phyloP scores from a whole-genome alignment of 2,888 invertebrate species.

The Lomographa bimaculata region DNA sequence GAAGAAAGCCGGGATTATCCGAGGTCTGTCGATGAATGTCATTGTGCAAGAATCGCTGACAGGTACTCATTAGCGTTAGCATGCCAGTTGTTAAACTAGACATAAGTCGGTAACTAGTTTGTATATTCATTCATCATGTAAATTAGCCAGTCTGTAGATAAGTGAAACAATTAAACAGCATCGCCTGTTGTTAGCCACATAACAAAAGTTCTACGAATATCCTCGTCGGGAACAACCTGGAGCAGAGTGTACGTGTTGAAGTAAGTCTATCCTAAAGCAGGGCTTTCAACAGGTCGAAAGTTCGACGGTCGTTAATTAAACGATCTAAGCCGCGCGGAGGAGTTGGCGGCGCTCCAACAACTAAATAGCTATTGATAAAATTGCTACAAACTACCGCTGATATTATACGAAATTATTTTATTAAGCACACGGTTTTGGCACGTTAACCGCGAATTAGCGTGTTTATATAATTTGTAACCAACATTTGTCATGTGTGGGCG shows the following conservation, averaged over 20 bases:
- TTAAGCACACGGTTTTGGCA: slow-evolving; percentile 46
- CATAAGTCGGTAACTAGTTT: not conserved
- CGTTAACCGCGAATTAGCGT: slow-evolving; percentile 57
- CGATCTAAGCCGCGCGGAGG: slow-evolving; percentile 72
- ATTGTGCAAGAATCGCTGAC: slow-evolving; percentile 13
- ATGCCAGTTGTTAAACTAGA: not conserved
- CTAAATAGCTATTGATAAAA: slow-evolving; percentile 67
- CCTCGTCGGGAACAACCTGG: slow-evolving; percentile 50
- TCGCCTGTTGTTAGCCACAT: slow-evolving; percentile 7
- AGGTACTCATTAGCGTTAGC: not conserved
- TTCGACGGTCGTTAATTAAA: slow-evolving; percentile 81
- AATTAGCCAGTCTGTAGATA: not conserved
- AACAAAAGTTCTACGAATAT: slow-evolving; percentile 41
- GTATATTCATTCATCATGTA: not conserved
- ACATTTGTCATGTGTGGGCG: slow-evolving; percentile 60
- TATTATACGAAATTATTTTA: slow-evolving; percentile 60
- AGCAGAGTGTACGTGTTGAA: slow-evolving; percentile 56
- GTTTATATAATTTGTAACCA: slow-evolving; percentile 51
- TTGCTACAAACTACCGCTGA: slow-evolving; percentile 64
- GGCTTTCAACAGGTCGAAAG: slow-evolving; percentile 81
- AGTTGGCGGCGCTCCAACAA: slow-evolving; percentile 68
- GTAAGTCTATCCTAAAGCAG: slow-evolving; percentile 67
- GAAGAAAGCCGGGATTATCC: too few species aligned
- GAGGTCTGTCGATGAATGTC: slow-evolving; percentile 5
- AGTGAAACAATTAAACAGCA: slow-evolving; percentile 10